These are phyloP conservation scores for Halotydeus destructor DNA, from an alignment of 1,140 invertebrate species.

Conservation along the genomic window DNA sequence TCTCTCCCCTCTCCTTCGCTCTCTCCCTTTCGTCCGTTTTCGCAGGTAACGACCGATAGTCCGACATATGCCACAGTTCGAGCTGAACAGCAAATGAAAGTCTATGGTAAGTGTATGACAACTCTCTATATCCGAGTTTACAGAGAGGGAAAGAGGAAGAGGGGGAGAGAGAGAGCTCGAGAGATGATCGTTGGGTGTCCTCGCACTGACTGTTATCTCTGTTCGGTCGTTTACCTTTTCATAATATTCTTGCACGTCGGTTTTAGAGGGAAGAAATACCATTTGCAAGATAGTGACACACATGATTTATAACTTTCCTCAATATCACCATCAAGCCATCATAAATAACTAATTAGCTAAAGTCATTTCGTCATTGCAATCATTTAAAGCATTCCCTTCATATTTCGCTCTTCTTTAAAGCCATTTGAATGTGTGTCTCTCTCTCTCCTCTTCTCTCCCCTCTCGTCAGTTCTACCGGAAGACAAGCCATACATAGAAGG, in stretches of 20 bases:
- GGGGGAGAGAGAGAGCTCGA: neutral
- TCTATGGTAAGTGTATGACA: conserved; percentile 17
- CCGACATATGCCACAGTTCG: conserved; percentile 18
- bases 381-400: neutral
- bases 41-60: conserved; percentile 20
- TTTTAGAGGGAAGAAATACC: conserved; percentile 1
- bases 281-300: neutral
- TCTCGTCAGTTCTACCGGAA: conserved; percentile 16
- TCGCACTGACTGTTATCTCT: no score
- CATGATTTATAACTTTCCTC: neutral
- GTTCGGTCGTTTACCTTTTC: no score
- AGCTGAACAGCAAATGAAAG: conserved; percentile 19
- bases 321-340: neutral
- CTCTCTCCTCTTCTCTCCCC: conserved; percentile 1
- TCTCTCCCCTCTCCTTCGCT: no score
- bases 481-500: conserved; percentile 14
- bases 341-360: neutral
- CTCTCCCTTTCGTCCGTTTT: no score
- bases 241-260: no score
- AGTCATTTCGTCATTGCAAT: neutral
- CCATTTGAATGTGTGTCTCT: neutral
- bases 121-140: neutral
- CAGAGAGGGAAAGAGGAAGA: neutral
- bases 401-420: neutral
- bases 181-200: no score